A percentile compares a stretch with the other conserved stretches of the same genome.
These are phyloP conservation scores for Peromyscus nudipes DNA, from an alignment of 2,797 vertebrate genomes.

Conservation along the genomic window DNA sequence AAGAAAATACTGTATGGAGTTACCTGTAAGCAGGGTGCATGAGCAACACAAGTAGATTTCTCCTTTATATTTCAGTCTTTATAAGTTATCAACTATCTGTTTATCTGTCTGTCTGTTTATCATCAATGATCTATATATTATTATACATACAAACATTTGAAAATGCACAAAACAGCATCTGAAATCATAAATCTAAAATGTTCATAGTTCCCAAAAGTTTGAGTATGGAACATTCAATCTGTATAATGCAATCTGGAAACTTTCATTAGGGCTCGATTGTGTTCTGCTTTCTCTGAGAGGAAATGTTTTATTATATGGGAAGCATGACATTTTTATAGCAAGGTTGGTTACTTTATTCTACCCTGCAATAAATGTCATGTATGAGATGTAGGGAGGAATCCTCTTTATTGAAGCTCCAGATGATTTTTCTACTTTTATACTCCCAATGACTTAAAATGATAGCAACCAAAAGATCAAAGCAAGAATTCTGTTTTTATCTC, in stretches of 20 bases:
- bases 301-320: conserved; percentile 25
- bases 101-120: neutral
- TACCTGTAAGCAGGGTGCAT: neutral
- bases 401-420: neutral
- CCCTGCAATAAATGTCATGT: neutral
- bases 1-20: neutral
- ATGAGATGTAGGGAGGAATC: neutral
- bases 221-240: neutral
- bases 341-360: neutral
- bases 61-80: neutral
- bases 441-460: neutral
- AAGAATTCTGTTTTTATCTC: neutral
- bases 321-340: neutral
- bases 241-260: neutral
- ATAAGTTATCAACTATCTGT: neutral
- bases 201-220: neutral
- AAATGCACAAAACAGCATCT: neutral
- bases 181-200: neutral
- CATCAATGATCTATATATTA: neutral
- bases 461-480: neutral
- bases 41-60: neutral
- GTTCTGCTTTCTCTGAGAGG: neutral
- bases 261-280: neutral
- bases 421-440: neutral
- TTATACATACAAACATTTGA: neutral